Conservation (phyloP, 2,797 vertebrate genomes). For the Microcaecilia unicolor region DNA sequence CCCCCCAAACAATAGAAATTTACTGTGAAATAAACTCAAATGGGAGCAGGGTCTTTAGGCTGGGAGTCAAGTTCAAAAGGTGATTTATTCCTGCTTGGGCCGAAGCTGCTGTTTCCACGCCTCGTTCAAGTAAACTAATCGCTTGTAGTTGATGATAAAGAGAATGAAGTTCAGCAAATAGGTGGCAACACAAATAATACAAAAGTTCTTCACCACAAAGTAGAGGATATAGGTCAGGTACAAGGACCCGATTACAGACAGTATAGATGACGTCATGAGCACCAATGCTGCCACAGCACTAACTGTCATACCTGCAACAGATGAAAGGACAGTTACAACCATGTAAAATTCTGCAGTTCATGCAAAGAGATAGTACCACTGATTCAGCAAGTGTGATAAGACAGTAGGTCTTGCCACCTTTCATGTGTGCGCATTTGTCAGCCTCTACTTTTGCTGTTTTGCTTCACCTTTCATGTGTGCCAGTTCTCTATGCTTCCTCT, state of each 20-base stretch:
- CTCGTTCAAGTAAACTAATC: constrained; percentile 99
- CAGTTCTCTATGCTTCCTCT: too few species aligned
- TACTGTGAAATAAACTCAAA: constrained; percentile 91
- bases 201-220: constrained; percentile 98
- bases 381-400: too few species aligned
- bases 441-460: too few species aligned
- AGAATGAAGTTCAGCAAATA: constrained; percentile 97
- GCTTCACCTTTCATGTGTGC: too few species aligned
- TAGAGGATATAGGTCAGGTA: constrained; percentile 98
- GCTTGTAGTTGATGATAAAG: constrained; percentile 97
- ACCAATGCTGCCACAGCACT: constrained; percentile 94
- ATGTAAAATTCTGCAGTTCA: too few species aligned
- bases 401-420: too few species aligned
- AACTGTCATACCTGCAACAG: constrained; percentile 83
- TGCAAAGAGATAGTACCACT: too few species aligned
- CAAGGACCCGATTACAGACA: constrained; percentile 88
- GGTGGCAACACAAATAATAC: constrained; percentile 88
- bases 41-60: constrained; percentile 87
- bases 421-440: too few species aligned
- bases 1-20: constrained; percentile 39
- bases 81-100: constrained; percentile 82
- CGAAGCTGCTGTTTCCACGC: constrained; percentile 95
- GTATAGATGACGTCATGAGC: constrained; percentile 95
- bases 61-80: constrained; percentile 76
- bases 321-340: too few species aligned